Evolutionary conservation across 2,888 invertebrate genomes (phyloP).

Genomic region (Machimus atricapillus): DNA sequence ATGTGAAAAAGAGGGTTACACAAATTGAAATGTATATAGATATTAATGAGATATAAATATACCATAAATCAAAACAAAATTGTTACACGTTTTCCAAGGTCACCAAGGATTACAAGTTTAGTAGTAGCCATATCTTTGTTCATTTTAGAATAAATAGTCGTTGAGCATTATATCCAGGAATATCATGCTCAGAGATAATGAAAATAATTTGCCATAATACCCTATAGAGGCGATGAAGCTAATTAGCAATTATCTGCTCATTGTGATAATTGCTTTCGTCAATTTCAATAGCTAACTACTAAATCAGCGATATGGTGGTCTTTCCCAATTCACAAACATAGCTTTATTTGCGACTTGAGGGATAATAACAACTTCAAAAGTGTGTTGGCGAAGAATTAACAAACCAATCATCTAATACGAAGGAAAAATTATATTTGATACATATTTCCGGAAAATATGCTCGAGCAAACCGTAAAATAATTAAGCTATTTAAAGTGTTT

Average conservation of each 20-base stretch:
- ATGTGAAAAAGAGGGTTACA: neutral
- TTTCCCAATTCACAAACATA: neutral
- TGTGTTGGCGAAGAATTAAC: neutral
- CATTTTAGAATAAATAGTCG: neutral
- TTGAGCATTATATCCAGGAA: neutral
- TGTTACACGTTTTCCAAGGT: no score
- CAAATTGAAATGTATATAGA: neutral
- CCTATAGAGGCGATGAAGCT: neutral
- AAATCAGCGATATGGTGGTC: neutral
- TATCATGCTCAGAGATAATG: neutral
- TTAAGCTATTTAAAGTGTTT: no score
- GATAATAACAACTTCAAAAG: neutral
- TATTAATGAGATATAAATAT: neutral
- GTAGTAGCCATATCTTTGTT: neutral
- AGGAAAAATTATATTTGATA: neutral
- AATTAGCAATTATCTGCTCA: neutral
- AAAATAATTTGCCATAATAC: neutral
- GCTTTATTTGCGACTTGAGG: neutral
- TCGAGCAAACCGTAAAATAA: neutral
- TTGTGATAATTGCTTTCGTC: neutral
- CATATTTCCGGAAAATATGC: neutral
- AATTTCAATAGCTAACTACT: neutral
- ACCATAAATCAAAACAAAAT: neutral
- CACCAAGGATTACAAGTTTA: neutral
- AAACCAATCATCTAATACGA: neutral